A percentile compares a stretch with the other conserved stretches of the same genome.
Conservation (phyloP, 2,797 vertebrate species). For the Vireo griseus region DNA sequence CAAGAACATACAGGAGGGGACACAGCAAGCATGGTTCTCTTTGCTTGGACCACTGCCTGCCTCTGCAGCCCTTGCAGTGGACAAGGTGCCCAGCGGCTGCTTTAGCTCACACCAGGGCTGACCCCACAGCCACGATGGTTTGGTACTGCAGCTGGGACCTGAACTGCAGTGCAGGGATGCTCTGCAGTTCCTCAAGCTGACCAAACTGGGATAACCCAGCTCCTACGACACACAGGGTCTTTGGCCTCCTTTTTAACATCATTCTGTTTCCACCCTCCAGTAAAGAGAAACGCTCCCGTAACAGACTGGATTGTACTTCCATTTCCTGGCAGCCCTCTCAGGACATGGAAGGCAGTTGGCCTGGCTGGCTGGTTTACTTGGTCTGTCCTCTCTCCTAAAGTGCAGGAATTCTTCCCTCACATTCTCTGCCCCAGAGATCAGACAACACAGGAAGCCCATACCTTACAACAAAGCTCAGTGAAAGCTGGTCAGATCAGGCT, state of each 20-base stretch:
- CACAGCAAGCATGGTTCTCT: neutral
- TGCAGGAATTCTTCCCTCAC: neutral
- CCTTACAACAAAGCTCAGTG: neutral
- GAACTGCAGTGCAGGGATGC: neutral
- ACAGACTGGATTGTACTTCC: neutral
- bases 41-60: rapidly evolving
- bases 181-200: neutral
- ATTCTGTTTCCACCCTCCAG: neutral
- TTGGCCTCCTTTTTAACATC: neutral
- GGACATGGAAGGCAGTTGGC: neutral
- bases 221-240: rapidly evolving
- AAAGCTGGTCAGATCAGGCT: neutral
- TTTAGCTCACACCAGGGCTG: neutral
- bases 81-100: neutral
- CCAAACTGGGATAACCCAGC: neutral
- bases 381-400: neutral
- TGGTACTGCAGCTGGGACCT: neutral
- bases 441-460: neutral
- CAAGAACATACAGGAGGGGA: neutral
- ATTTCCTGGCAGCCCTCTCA: neutral
- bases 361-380: neutral
- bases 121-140: neutral
- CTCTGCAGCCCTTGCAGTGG: neutral
- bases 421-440: neutral
- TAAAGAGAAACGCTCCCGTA: neutral